Evolutionary conservation across 2,888 invertebrate genomes (phyloP), one percentile per base, ranked within the genome.

Genomic region (Drosophila buzzatii): DNA sequence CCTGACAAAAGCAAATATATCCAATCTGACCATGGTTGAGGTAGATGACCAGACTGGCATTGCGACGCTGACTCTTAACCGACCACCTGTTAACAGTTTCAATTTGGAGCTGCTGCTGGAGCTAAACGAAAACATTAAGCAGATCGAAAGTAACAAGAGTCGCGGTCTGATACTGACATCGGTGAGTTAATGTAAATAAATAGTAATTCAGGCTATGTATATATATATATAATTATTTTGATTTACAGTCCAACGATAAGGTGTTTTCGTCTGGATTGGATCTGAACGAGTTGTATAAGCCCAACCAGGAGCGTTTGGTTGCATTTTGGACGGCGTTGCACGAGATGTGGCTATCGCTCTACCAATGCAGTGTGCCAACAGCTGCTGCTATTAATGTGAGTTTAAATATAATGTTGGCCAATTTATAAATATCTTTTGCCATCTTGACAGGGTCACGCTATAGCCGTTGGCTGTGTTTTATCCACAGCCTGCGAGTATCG

Each of bases 301-400:
- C 97, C 0, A 95, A 97, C 58, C 91, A 94, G 60, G 95, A 96
- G 42, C 94, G 96, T 70, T 93, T 95, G 0, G 94, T 94, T 76
- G 93, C 94, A 51, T 98, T 97, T 91, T 98, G 98, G 98, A 94
- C 93, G 1, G 93, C 95, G 0, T 92, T 98, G 2, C 98, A 98
- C 93, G 96, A 96, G 56, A 94, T 96, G 33, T 98, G 97, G 97
- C 90, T 97, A 23, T 95, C 96, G 78, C 93, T 98, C 4, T 98
- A 96, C 92, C 95, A 96, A 12, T 94, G 95, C 16, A 93, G 94
- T 56, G 95, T 95, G 76, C 95, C 96, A 23, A 96, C 96, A 27
- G 96, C 96, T n/a, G 97, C 97, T 67, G 96, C 96, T 31, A 96
- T 98, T 61, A 98, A 97, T 94, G 97, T 97, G 94, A 69, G 61